Conservation (phyloP, 2,888 invertebrate species). For the Mesoligia furuncula region DNA sequence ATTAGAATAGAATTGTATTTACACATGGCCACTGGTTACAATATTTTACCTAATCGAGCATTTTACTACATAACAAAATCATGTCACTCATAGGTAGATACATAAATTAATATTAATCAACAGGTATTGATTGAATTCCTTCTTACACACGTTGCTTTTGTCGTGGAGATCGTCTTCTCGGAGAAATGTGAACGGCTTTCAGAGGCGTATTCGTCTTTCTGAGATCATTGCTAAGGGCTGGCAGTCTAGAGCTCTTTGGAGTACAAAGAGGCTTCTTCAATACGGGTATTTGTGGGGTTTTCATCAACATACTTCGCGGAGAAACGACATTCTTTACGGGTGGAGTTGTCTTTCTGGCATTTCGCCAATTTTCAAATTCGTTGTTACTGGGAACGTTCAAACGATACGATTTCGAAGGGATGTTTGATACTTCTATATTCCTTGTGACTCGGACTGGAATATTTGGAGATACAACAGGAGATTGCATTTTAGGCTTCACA, state of each 20-base stretch:
- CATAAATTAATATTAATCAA: constrained; percentile 48
- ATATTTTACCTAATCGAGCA: constrained; percentile 67
- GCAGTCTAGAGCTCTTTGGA: constrained; percentile 89
- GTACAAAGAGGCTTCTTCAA: constrained; percentile 91
- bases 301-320: constrained; percentile 75
- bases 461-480: constrained; percentile 66
- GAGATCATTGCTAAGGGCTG: constrained; percentile 79
- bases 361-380: constrained; percentile 74
- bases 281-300: constrained; percentile 87
- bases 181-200: constrained; percentile 86
- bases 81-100: constrained; percentile 63
- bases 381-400: constrained; percentile 71
- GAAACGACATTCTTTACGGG: constrained; percentile 80
- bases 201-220: constrained; percentile 91
- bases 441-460: constrained; percentile 69
- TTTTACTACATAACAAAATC: constrained; percentile 60
- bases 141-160: constrained; percentile 75
- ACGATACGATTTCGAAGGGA: constrained; percentile 67
- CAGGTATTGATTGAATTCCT: constrained; percentile 33
- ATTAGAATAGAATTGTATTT: constrained; percentile 72
- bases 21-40: constrained; percentile 81
- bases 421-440: constrained; percentile 64
- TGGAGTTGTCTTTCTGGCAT: constrained; percentile 78
- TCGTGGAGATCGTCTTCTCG: constrained; percentile 84
- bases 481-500: constrained; percentile 77